Percentiles rank a stretch among this genome's conserved stretches.
Evolutionary conservation across 2,797 vertebrate genomes (phyloP).

Genomic region (Distichodus sexfasciatus): DNA sequence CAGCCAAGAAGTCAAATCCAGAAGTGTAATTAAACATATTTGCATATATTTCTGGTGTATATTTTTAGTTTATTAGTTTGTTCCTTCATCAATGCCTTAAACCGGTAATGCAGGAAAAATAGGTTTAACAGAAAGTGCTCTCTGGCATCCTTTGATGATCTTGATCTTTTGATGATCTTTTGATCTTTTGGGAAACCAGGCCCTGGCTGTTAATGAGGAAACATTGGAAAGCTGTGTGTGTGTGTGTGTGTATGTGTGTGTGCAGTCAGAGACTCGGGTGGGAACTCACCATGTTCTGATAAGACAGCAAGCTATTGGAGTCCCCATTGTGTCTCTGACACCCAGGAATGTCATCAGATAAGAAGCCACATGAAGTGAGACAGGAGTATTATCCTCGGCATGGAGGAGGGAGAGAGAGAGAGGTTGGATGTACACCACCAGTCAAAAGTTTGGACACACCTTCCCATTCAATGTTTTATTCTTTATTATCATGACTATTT

Average conservation of each 20-base stretch:
- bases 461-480: too few species aligned
- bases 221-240: constrained; percentile 19
- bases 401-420: not conserved
- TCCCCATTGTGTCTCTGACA: constrained; percentile 53
- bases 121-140: not conserved
- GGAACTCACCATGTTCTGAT: constrained; percentile 53
- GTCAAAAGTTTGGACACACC: too few species aligned
- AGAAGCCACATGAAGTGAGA: constrained; percentile 46
- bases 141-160: constrained; percentile 11
- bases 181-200: constrained; percentile 26
- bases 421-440: too few species aligned
- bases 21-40: too few species aligned
- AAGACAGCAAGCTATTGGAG: constrained; percentile 44
- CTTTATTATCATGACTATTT: too few species aligned
- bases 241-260: too few species aligned
- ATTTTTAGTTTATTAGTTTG: too few species aligned
- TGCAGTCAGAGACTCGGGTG: constrained; percentile 31
- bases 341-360: constrained; percentile 56
- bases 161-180: constrained; percentile 62
- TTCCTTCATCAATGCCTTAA: too few species aligned
- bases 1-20: too few species aligned
- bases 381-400: constrained; percentile 42
- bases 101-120: not conserved
- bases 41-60: too few species aligned
- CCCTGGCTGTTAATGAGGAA: constrained; percentile 26